These are phyloP conservation scores for Gymnodraco acuticeps DNA, from an alignment of 2,797 vertebrate genomes.

Conservation along the genomic window DNA sequence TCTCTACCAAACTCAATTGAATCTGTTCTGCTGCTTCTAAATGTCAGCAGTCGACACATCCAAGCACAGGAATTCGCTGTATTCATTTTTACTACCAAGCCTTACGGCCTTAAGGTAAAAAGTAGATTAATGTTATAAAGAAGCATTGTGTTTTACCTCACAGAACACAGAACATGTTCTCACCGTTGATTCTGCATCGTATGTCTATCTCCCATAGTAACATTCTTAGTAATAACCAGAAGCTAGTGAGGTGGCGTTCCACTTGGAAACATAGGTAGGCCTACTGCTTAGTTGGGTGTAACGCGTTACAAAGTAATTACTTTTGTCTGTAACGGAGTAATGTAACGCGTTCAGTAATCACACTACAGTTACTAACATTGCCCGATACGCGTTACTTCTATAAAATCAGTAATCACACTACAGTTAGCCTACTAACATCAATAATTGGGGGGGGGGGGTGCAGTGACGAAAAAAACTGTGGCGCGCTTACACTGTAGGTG, in stretches of 20 bases:
- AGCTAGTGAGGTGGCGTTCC: constrained; percentile 95
- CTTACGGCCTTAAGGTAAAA: constrained; percentile 3
- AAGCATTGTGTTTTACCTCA: background rate
- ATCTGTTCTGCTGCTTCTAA: constrained; percentile 55
- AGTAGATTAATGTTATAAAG: background rate
- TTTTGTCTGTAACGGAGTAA: no score
- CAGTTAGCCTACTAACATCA: no score
- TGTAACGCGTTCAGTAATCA: no score
- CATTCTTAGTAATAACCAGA: constrained; percentile 97
- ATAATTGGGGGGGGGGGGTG: no score
- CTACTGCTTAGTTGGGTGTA: no score
- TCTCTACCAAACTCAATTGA: constrained; percentile 62
- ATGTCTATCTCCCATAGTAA: constrained; percentile 95
- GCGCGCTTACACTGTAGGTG: no score
- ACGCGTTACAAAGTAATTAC: no score
- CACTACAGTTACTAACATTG: no score
- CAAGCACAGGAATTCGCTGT: constrained; percentile 4
- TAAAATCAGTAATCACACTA: no score
- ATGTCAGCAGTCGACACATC: constrained; percentile 57
- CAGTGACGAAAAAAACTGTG: no score
- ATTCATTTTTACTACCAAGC: constrained; percentile 11
- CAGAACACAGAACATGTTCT: constrained; percentile 42
- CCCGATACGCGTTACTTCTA: no score
- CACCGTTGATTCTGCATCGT: constrained; percentile 59
- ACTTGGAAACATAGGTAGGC: constrained; percentile 94